Conservation (phyloP, 2,888 invertebrate genomes). For the Lasioglossum pauxillum region DNA sequence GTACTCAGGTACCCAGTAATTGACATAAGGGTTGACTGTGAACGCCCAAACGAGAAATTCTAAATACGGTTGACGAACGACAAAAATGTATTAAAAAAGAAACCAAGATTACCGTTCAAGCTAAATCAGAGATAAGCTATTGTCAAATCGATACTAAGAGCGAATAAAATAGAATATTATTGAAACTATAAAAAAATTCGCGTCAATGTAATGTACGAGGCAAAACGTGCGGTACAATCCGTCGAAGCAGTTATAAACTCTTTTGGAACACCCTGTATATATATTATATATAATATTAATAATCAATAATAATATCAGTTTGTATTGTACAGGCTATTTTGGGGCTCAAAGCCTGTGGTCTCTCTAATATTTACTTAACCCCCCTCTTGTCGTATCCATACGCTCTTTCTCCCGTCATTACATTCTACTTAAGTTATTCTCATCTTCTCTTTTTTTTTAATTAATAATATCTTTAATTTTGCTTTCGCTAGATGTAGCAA, state of each 20-base stretch:
- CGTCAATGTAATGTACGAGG: not conserved
- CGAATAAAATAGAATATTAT: constrained; percentile 2
- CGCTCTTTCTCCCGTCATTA: constrained; percentile 68
- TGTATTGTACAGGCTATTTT: constrained; percentile 83
- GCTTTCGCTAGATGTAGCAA: constrained; percentile 65
- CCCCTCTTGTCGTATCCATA: constrained; percentile 65
- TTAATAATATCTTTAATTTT: constrained; percentile 70
- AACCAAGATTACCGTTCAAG: not conserved
- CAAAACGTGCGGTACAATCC: constrained; percentile 70
- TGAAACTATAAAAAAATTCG: not conserved
- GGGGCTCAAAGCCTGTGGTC: constrained; percentile 77
- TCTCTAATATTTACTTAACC: constrained; percentile 73
- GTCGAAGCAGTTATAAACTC: constrained; percentile 80
- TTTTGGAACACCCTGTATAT: constrained; percentile 83
- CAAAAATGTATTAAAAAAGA: not conserved
- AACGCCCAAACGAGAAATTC: not conserved
- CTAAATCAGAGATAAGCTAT: constrained; percentile 22
- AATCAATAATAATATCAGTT: constrained; percentile 83
- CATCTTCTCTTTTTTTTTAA: constrained; percentile 21
- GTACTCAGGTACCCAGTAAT: not conserved
- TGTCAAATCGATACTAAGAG: constrained; percentile 14
- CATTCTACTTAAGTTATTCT: constrained; percentile 71
- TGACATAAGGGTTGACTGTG: not conserved
- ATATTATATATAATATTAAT: constrained; percentile 76
- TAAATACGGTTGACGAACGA: not conserved